These are phyloP conservation scores for Geococcyx californianus DNA, from an alignment of 2,113 vertebrate species.

Conservation along the genomic window DNA sequence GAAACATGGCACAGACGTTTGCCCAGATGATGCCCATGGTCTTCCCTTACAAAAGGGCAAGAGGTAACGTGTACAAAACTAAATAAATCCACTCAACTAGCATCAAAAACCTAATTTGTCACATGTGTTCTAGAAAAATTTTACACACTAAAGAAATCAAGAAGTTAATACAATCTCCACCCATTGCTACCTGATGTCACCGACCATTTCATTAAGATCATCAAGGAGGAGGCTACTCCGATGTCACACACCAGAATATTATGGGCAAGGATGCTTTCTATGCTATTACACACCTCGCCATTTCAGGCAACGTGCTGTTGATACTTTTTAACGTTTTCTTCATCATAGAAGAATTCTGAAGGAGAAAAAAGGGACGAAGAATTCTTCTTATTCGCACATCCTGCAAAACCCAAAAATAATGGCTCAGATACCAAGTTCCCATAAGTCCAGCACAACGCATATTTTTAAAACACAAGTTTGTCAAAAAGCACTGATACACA, in stretches of 20 bases:
- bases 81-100: accelerated
- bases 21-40: background rate
- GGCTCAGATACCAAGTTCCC: background rate
- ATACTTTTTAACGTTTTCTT: constrained; percentile 97
- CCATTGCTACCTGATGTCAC: background rate
- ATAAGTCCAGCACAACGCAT: background rate
- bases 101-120: background rate
- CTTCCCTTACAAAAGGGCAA: background rate
- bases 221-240: background rate
- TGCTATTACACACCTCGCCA: constrained; percentile 82
- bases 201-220: background rate
- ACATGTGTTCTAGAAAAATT: background rate
- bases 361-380: constrained; percentile 92
- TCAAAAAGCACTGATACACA: background rate
- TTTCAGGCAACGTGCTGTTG: constrained; percentile 90
- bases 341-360: constrained; percentile 98
- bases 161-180: background rate
- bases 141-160: background rate
- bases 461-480: background rate
- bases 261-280: background rate
- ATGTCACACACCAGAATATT: background rate
- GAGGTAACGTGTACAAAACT: background rate
- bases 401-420: constrained; percentile 55
- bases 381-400: constrained; percentile 84
- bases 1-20: background rate